Evolutionary conservation across 1,140 invertebrate species (phyloP).

Genomic region (Lepeophtheirus salmonis): DNA sequence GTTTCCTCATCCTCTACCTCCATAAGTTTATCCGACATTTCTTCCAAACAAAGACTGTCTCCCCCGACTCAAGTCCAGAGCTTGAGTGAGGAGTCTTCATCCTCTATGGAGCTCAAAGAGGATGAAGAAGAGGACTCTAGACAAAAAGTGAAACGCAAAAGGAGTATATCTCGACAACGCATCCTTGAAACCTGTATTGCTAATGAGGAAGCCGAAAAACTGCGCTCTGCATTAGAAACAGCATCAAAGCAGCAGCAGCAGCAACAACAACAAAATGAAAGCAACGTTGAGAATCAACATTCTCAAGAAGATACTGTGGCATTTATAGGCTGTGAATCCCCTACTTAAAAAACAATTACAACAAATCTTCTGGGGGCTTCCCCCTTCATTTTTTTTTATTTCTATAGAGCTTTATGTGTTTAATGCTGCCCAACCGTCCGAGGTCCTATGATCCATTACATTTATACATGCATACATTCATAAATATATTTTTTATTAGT

Average conservation of each 20-base stretch:
- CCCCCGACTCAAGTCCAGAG: conserved; percentile 16
- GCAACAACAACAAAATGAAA: neutral
- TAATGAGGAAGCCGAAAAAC: neutral
- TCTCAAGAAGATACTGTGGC: too few species aligned
- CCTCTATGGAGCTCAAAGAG: neutral
- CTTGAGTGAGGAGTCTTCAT: conserved; percentile 8
- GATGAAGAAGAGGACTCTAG: neutral
- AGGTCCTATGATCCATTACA: too few species aligned
- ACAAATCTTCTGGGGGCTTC: too few species aligned
- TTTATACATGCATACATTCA: too few species aligned
- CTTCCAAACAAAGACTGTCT: neutral
- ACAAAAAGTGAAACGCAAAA: neutral
- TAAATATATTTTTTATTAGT: too few species aligned
- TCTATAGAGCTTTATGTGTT: too few species aligned
- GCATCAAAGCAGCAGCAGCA: too few species aligned
- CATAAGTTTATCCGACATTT: neutral
- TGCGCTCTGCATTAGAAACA: neutral
- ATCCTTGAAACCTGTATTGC: neutral
- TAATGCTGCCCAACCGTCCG: too few species aligned
- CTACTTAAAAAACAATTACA: too few species aligned
- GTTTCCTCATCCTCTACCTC: neutral
- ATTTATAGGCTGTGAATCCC: too few species aligned
- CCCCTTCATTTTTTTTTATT: too few species aligned
- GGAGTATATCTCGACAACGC: neutral
- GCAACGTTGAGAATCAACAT: too few species aligned